phyloP scores from a whole-genome alignment of 2,888 invertebrate species.

The Clunio marinus region DNA sequence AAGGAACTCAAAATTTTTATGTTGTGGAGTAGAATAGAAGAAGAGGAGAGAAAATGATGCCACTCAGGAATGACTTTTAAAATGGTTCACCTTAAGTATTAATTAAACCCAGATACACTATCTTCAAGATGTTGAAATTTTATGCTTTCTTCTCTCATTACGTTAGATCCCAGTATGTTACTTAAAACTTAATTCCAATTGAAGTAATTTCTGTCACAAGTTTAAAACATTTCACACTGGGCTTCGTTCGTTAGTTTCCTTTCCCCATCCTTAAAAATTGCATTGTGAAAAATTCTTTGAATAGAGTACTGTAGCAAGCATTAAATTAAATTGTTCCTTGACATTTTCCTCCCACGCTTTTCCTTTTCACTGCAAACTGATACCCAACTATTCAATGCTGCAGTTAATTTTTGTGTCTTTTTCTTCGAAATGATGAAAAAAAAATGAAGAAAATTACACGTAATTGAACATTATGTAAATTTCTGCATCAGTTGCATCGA shows the following conservation, averaged over 20 bases:
- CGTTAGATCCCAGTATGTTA: background rate
- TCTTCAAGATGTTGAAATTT: constrained; percentile 23
- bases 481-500: background rate
- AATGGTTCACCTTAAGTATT: constrained; percentile 38
- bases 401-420: background rate
- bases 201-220: background rate
- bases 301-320: background rate
- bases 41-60: constrained; percentile 1
- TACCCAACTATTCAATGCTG: background rate
- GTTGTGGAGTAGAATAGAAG: background rate
- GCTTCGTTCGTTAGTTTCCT: background rate
- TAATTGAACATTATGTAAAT: constrained; percentile 23
- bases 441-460: background rate
- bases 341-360: background rate
- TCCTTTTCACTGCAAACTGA: background rate
- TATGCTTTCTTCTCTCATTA: constrained; percentile 11
- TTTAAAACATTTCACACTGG: background rate
- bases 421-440: background rate
- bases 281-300: background rate
- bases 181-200: too few relatives aligned
- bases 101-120: constrained; percentile 22
- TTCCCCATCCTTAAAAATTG: background rate
- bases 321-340: constrained; percentile 7
- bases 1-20: background rate
- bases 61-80: constrained; percentile 8